Evolutionary conservation across 2,888 invertebrate species (phyloP).

Genomic region (Endomychus coccineus): DNA sequence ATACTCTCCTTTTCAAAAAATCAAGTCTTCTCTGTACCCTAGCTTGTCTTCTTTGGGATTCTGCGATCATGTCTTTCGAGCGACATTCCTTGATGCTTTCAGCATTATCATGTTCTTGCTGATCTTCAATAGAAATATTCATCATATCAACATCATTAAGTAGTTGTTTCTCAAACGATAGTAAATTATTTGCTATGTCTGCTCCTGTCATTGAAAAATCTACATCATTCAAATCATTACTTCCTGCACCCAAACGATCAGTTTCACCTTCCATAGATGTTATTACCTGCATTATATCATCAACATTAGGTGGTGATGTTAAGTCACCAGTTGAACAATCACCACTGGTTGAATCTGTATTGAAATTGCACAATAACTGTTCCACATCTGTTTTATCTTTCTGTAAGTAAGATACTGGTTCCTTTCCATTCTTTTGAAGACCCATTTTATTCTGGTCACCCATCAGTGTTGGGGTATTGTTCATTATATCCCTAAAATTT

Average conservation of each 20-base stretch:
- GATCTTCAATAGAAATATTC: slow-evolving; percentile 45
- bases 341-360: slow-evolving; percentile 31
- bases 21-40: slow-evolving; percentile 64
- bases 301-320: slow-evolving; percentile 46
- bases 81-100: slow-evolving; percentile 38
- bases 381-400: slow-evolving; percentile 50
- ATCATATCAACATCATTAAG: slow-evolving; percentile 49
- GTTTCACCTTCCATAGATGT: slow-evolving; percentile 61
- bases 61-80: slow-evolving; percentile 49
- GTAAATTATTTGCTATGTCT: slow-evolving; percentile 34
- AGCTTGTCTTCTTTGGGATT: slow-evolving; percentile 48
- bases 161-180: slow-evolving; percentile 38
- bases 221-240: slow-evolving; percentile 33
- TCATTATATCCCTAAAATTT: slow-evolving; percentile 42
- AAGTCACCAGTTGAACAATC: slow-evolving; percentile 48
- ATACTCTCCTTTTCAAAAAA: slow-evolving; percentile 62
- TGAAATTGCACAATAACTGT: slow-evolving; percentile 56
- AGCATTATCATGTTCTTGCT: slow-evolving; percentile 44
- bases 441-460: slow-evolving; percentile 48
- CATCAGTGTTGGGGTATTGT: slow-evolving; percentile 52
- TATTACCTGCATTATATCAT: slow-evolving; percentile 67
- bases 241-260: slow-evolving; percentile 36
- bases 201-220: slow-evolving; percentile 28
- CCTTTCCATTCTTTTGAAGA: slow-evolving; percentile 50
- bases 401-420: slow-evolving; percentile 43